phyloP scores from a whole-genome alignment of 2,113 vertebrate species.

The Hemiscyllium ocellatum region DNA sequence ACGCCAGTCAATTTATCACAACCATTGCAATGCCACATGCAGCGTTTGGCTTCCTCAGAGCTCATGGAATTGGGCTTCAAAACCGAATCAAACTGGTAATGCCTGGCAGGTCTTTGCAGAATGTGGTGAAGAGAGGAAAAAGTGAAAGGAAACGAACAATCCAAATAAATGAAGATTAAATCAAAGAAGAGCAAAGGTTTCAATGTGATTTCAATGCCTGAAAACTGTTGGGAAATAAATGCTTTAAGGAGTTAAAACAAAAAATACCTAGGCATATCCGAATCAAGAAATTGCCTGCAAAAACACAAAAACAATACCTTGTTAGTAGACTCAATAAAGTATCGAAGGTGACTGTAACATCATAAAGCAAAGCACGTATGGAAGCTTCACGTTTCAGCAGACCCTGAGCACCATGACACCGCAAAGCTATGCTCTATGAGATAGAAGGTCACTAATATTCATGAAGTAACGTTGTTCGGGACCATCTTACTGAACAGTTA shows the following conservation, averaged over 20 bases:
- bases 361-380: constrained; percentile 13
- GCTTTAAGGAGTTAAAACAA: constrained; percentile 44
- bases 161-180: constrained; percentile 37
- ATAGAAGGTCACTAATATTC: constrained; percentile 32
- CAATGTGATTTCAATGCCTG: constrained; percentile 23
- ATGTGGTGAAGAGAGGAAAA: constrained; percentile 38
- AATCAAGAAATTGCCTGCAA: constrained; percentile 99
- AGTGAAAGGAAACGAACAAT: constrained; percentile 41
- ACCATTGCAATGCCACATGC: constrained; percentile 57
- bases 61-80: constrained; percentile 39
- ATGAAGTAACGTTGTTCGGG: neutral
- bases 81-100: constrained; percentile 44
- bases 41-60: constrained; percentile 39
- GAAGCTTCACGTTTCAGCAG: neutral
- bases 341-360: constrained; percentile 9
- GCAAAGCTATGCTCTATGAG: constrained; percentile 19
- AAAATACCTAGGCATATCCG: constrained; percentile 99
- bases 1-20: constrained; percentile 43
- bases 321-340: constrained; percentile 71
- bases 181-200: constrained; percentile 45
- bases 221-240: constrained; percentile 35
- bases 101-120: constrained; percentile 43
- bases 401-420: neutral
- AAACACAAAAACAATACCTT: constrained; percentile 87
- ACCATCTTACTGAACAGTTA: neutral